Conservation (phyloP, 2,888 invertebrate species). For the Adineta ricciae region DNA sequence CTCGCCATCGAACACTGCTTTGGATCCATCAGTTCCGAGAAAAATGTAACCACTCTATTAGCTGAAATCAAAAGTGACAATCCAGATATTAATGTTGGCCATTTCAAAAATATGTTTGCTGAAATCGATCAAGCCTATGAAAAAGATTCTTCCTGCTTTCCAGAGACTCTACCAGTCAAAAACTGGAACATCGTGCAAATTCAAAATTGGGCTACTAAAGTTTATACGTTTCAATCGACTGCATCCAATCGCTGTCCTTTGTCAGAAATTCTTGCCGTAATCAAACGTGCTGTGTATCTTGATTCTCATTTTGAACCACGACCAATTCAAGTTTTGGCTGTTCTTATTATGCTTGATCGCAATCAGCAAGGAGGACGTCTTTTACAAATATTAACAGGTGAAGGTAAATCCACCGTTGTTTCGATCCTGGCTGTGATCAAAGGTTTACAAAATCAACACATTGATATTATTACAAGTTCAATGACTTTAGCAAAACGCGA, state of each 20-base stretch:
- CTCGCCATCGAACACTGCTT: neutral
- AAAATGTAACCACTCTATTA: neutral
- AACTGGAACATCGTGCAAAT: neutral
- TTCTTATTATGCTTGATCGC: neutral
- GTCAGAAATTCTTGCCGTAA: neutral
- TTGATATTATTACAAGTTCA: conserved; percentile 34
- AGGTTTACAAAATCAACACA: conserved; percentile 37
- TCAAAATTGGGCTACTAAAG: no score
- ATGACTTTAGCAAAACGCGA: conserved; percentile 32
- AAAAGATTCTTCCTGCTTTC: neutral
- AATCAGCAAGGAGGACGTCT: conserved; percentile 34
- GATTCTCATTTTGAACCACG: neutral
- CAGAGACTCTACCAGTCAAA: neutral
- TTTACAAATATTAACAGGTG: conserved; percentile 47
- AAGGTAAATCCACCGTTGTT: conserved; percentile 37
- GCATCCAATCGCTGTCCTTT: no score
- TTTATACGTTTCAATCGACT: no score
- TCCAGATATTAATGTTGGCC: neutral
- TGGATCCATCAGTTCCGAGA: neutral
- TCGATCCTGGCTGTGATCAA: conserved; percentile 41
- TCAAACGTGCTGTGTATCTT: neutral
- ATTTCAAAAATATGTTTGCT: neutral
- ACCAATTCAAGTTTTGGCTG: neutral
- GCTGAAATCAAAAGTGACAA: neutral
- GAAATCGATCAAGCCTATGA: neutral